A percentile compares a stretch with the other conserved stretches of the same genome.
Evolutionary conservation across 2,113 vertebrate genomes (phyloP).

Genomic region (Orycteropus afer): DNA sequence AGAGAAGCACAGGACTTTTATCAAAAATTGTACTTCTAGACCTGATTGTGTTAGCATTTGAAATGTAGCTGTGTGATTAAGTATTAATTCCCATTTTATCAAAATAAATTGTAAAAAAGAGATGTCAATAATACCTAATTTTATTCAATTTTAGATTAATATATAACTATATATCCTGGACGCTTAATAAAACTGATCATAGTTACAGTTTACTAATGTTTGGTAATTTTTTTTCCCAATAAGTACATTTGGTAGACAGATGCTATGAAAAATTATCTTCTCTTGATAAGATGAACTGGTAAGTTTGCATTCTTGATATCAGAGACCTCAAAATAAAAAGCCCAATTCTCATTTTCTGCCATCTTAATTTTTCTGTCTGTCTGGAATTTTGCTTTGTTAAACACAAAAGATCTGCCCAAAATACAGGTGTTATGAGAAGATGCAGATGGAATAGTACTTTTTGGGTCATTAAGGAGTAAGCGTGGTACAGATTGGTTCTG

Average conservation of each 20-base stretch:
- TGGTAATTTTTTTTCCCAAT: neutral
- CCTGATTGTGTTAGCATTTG: neutral
- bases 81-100: constrained; percentile 15
- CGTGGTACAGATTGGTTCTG: neutral
- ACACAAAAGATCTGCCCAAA: neutral
- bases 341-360: neutral
- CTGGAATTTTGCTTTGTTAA: constrained; percentile 19
- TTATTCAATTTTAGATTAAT: constrained; percentile 12
- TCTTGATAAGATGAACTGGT: neutral
- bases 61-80: constrained; percentile 37
- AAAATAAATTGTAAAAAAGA: constrained; percentile 27
- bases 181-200: neutral
- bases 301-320: constrained; percentile 1
- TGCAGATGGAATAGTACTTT: neutral
- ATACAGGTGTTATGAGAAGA: neutral
- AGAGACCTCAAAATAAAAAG: neutral
- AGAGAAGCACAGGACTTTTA: constrained; percentile 1
- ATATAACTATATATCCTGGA: neutral
- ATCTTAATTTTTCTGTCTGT: neutral
- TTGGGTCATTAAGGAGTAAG: neutral
- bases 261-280: neutral
- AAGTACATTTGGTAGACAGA: neutral
- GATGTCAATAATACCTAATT: neutral
- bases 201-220: neutral
- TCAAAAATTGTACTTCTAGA: neutral